phyloP scores from a whole-genome alignment of 2,888 invertebrate genomes.

The Entomobrya proxima region DNA sequence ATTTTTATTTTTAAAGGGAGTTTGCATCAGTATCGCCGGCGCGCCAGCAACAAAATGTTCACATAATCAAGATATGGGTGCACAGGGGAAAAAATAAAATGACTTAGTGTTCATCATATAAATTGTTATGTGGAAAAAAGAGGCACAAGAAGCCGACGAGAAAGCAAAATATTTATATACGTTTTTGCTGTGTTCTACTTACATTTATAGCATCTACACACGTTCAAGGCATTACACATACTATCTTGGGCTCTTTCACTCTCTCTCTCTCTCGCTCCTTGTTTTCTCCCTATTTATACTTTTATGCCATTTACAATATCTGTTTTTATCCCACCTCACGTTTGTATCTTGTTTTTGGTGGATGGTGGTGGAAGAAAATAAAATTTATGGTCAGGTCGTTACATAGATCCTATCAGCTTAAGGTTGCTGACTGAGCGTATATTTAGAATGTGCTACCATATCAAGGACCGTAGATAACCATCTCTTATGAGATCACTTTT shows the following conservation, averaged over 20 bases:
- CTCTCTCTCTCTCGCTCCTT: background rate
- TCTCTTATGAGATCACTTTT: conserved; percentile 67
- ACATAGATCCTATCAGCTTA: conserved; percentile 74
- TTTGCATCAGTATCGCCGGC: background rate
- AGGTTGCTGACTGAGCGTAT: conserved; percentile 73
- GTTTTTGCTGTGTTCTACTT: background rate
- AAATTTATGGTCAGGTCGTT: conserved; percentile 74
- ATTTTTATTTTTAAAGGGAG: background rate
- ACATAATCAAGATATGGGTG: conserved; percentile 61
- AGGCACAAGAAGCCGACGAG: conserved; percentile 9
- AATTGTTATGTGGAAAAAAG: conserved; percentile 52
- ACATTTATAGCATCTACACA: conserved; percentile 19
- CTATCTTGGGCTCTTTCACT: conserved; percentile 43
- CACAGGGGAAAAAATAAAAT: conserved; percentile 51
- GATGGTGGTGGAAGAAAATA: conserved; percentile 69
- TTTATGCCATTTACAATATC: conserved; percentile 63
- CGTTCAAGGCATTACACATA: conserved; percentile 40
- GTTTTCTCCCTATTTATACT: conserved; percentile 42
- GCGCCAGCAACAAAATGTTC: background rate
- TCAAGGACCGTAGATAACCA: conserved; percentile 69
- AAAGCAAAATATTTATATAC: background rate
- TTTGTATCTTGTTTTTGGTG: conserved; percentile 67
- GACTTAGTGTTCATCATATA: conserved; percentile 62
- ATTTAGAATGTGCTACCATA: conserved; percentile 71
- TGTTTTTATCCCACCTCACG: conserved; percentile 65